Evolutionary conservation across 2,797 vertebrate species (phyloP).

Genomic region (Clarias platycephalus): DNA sequence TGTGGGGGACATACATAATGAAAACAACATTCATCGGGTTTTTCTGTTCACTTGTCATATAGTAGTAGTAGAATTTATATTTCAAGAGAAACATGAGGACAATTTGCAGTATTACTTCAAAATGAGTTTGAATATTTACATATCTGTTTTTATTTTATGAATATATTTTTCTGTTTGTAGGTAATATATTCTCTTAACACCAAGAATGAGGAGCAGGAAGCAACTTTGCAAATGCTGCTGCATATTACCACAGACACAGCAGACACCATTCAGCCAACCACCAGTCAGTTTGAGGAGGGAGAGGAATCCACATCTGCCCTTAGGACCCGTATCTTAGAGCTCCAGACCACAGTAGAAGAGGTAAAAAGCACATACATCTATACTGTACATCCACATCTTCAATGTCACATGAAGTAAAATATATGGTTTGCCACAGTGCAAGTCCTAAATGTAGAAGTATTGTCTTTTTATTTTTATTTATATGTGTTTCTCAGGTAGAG

Average conservation of each 20-base stretch:
- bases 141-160: not conserved
- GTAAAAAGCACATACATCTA: conserved; percentile 45
- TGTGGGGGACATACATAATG: no score
- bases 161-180: conserved; percentile 64
- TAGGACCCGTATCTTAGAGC: conserved; percentile 79
- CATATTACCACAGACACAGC: conserved; percentile 79
- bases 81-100: not conserved
- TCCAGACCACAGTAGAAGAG: conserved; percentile 85
- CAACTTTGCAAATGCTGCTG: conserved; percentile 81
- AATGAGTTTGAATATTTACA: not conserved
- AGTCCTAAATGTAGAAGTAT: not conserved
- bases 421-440: not conserved
- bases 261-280: conserved; percentile 66
- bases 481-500: conserved; percentile 67
- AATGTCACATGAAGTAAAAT: not conserved
- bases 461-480: not conserved
- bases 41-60: not conserved
- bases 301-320: conserved; percentile 73
- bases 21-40: no score
- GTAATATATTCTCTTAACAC: conserved; percentile 94
- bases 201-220: conserved; percentile 91
- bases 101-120: not conserved
- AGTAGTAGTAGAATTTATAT: not conserved
- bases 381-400: not conserved
- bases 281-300: conserved; percentile 69